Conservation (phyloP, 2,113 vertebrate species). For the Chlamydotis undulata region DNA sequence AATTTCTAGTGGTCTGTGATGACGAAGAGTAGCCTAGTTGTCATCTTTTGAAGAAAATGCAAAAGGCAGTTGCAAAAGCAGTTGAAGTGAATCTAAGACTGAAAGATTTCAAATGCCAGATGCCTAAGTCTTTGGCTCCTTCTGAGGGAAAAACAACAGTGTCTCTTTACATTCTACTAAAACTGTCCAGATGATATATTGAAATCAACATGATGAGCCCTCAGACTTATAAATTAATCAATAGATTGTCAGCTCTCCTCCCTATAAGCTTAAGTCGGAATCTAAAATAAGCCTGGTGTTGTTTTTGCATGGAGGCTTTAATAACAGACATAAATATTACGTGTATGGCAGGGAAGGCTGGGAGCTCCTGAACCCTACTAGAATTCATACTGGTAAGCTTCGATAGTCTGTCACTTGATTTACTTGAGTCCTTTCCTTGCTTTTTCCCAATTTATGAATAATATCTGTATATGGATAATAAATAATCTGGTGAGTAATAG, state of each 20-base stretch:
- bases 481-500: constrained; percentile 32
- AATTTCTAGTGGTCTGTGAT: not conserved
- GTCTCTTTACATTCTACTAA: not conserved
- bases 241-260: not conserved
- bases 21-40: not conserved
- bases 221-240: not conserved
- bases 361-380: not conserved
- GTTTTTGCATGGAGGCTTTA: constrained; percentile 1
- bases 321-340: not conserved
- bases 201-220: constrained; percentile 2
- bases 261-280: not conserved
- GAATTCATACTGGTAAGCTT: not conserved
- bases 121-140: not conserved
- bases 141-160: not conserved
- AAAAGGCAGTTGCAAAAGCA: not conserved
- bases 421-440: constrained; percentile 33
- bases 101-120: not conserved
- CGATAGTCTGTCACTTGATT: constrained; percentile 18
- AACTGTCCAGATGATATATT: not conserved
- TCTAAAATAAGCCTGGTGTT: not conserved
- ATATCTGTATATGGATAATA: constrained; percentile 36
- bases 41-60: not conserved
- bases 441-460: constrained; percentile 49
- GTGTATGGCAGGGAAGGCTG: not conserved
- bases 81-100: not conserved